Evolutionary conservation across 1,140 invertebrate genomes (phyloP).

Genomic region (Drosophila insularis): DNA sequence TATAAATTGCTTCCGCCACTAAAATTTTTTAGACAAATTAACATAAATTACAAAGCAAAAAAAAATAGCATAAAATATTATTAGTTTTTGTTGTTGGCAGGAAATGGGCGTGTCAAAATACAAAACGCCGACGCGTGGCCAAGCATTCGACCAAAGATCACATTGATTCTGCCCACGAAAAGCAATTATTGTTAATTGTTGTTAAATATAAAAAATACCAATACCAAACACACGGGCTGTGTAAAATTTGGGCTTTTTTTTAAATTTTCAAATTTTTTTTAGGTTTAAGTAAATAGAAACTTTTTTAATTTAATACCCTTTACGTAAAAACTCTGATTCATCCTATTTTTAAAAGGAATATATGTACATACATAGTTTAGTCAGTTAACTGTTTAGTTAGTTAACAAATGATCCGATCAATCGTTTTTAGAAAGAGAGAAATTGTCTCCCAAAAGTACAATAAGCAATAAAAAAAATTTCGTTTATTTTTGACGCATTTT

Average conservation of each 20-base stretch:
- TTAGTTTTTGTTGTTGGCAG: conserved; percentile 25
- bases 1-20: conserved; percentile 64
- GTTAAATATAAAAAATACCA: conserved; percentile 41
- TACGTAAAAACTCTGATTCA: too few species aligned
- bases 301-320: too few species aligned
- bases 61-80: conserved; percentile 24
- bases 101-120: conserved; percentile 46
- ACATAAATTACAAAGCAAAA: conserved; percentile 53
- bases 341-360: too few species aligned
- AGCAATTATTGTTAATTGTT: conserved; percentile 54
- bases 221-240: conserved; percentile 8
- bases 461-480: too few species aligned
- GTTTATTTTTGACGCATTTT: too few species aligned
- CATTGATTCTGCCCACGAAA: conserved; percentile 43
- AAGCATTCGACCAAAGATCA: conserved; percentile 31
- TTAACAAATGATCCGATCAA: too few species aligned
- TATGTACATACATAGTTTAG: too few species aligned
- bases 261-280: too few species aligned
- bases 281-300: too few species aligned
- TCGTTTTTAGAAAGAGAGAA: too few species aligned
- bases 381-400: too few species aligned
- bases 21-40: conserved; percentile 45
- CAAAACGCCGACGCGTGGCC: conserved; percentile 61
- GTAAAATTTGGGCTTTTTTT: neutral
- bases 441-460: too few species aligned